These are phyloP conservation scores for Odontocolon sp. DNA, from an alignment of 2,888 invertebrate species.

Conservation along the genomic window DNA sequence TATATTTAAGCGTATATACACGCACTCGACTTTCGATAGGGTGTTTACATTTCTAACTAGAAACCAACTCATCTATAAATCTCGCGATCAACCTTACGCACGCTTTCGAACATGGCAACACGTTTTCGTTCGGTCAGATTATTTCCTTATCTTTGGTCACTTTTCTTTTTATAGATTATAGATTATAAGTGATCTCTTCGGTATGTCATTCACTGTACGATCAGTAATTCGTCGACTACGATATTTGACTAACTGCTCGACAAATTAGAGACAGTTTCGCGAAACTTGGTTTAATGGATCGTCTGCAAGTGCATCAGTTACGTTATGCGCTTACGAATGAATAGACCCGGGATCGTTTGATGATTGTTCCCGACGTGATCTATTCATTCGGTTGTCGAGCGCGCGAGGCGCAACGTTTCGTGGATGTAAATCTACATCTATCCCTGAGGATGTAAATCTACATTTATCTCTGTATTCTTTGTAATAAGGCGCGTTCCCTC, in stretches of 20 bases:
- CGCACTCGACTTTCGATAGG: slow-evolving; percentile 10
- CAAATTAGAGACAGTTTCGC: too few species aligned
- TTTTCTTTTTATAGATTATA: too few species aligned
- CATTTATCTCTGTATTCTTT: too few species aligned
- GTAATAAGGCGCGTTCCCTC: too few species aligned
- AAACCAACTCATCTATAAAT: background rate
- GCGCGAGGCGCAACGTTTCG: background rate
- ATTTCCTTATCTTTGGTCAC: too few species aligned
- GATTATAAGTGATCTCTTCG: background rate
- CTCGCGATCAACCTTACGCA: too few species aligned
- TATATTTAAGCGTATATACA: background rate
- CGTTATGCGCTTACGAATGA: slow-evolving; percentile 15
- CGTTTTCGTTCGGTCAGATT: too few species aligned
- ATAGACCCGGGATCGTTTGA: slow-evolving; percentile 29
- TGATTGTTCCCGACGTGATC: slow-evolving; percentile 44
- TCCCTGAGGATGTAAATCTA: background rate
- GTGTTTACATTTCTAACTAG: background rate
- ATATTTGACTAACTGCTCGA: too few species aligned
- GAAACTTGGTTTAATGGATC: background rate
- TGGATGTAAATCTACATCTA: background rate
- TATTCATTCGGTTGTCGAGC: slow-evolving; percentile 25
- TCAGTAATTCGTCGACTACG: too few species aligned
- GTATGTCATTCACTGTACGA: background rate
- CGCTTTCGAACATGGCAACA: too few species aligned
- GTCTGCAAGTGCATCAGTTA: slow-evolving; percentile 15